Evolutionary conservation across 2,113 vertebrate species (phyloP).

Genomic region (Austrofundulus limnaeus): DNA sequence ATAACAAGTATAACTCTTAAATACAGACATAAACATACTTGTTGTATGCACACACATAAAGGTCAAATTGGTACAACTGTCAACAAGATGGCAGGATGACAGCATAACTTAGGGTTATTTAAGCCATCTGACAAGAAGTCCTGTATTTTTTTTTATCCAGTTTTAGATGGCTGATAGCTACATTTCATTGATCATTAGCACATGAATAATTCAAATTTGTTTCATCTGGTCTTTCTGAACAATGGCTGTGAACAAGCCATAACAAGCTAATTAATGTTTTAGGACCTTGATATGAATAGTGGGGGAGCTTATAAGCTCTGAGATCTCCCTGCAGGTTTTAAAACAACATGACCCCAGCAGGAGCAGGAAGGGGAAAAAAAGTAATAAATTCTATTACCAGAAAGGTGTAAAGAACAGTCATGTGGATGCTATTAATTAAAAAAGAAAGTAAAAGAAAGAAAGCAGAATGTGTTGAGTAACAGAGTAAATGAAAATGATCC

Average conservation of each 20-base stretch:
- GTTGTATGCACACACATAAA: no score
- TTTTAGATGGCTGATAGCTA: neutral
- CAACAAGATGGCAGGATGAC: no score
- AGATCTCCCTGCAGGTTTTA: neutral
- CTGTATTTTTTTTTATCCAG: no score
- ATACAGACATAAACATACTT: no score
- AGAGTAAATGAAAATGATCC: neutral
- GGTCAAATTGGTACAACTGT: no score
- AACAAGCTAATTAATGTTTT: neutral
- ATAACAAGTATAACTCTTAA: no score
- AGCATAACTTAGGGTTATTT: no score
- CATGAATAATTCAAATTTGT: constrained; percentile 2
- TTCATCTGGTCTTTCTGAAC: constrained; percentile 8
- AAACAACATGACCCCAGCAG: neutral
- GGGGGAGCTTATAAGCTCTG: neutral
- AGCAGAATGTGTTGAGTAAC: constrained; percentile 16
- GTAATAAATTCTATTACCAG: neutral
- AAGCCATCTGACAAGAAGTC: no score
- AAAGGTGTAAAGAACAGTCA: constrained; percentile 15
- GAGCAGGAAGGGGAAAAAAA: neutral
- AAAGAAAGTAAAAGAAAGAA: constrained; percentile 1
- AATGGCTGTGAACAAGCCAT: neutral
- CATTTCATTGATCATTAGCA: neutral
- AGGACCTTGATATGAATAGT: neutral
- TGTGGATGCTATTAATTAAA: constrained; percentile 29